Percentiles rank a stretch among this genome's conserved stretches.
phyloP scores from a whole-genome alignment of 2,888 invertebrate genomes.

The Catocala fraxini region DNA sequence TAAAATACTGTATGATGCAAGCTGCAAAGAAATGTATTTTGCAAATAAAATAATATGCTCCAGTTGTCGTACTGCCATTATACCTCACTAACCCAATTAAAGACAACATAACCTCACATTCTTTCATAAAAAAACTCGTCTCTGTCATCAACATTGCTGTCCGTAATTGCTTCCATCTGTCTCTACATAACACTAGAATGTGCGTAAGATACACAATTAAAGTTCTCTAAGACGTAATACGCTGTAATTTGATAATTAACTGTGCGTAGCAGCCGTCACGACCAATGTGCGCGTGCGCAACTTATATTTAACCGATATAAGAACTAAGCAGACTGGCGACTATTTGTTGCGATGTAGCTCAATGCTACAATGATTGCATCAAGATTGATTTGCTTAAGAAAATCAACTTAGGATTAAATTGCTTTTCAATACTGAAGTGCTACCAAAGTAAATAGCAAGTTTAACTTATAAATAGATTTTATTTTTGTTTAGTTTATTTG shows the following conservation, averaged over 20 bases:
- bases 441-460: no score
- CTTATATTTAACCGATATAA: not conserved
- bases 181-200: conserved; percentile 21
- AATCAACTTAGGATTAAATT: no score
- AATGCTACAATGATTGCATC: no score
- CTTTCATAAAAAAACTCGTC: conserved; percentile 16
- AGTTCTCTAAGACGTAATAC: conserved; percentile 42
- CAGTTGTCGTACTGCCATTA: not conserved
- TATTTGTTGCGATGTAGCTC: not conserved
- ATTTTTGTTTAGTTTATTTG: no score
- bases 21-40: no score
- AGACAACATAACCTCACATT: conserved; percentile 2
- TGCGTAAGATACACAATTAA: conserved; percentile 38
- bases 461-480: no score
- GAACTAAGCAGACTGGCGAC: conserved; percentile 3
- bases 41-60: not conserved
- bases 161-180: conserved; percentile 45
- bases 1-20: no score
- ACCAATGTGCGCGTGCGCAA: conserved; percentile 17
- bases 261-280: conserved; percentile 21
- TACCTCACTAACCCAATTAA: conserved; percentile 27
- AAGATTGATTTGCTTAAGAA: no score
- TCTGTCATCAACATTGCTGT: conserved; percentile 24
- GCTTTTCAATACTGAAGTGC: no score
- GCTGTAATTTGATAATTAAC: conserved; percentile 47